Evolutionary conservation across 1,140 invertebrate species (phyloP), one percentile per base, ranked within the genome.

Genomic region (Palaemon carinicauda): DNA sequence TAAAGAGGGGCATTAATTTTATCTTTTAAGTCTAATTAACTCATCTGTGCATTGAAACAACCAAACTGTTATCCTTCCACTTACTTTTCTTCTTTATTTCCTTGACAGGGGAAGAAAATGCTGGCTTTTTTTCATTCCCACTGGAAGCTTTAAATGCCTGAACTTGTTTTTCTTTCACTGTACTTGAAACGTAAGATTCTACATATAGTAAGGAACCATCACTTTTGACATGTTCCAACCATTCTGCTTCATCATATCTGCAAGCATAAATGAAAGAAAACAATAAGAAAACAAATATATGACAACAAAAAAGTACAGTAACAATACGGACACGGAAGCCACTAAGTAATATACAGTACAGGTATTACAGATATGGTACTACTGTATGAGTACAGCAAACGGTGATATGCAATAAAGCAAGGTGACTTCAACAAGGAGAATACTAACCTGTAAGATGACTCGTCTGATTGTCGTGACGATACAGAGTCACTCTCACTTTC

Each of bases 151-250:
- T 88, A 24, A 82, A 51, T 56, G 87, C 87, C 50, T 88, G 88
- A 10, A 73, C 88, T 53, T 89, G 88, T 54, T 87, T 89, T 51
- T 89, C 88, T 29, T 81, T 51, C 29, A 89, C 88, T 14, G 88
- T 89, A 29, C 88, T 89, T 10, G 88, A 89, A 7, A 89, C 88
- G 53, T 89, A 89, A 1, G 88, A 89, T 78, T 89, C 88, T 51
- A 89, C 80, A 56, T 89, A 89, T 17, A 89, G 71, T n/a, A 89
- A 65, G 1, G 88, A 89, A 17, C 88, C 88, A 71, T 89, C 88
- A 52, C 54, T 71, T 41, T 85, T 74, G 19, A 89, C 78, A 69
- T 87, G 87, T 54, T 87, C 77, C 54, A 87, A 60, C 88, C 88
- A 89, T 54, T 89, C 88, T 21, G 88, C 88, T 81, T 89, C 82